Evolutionary conservation across 2,113 vertebrate genomes (phyloP), one percentile per base, ranked within the genome.

Genomic region (Scomber scombrus): DNA sequence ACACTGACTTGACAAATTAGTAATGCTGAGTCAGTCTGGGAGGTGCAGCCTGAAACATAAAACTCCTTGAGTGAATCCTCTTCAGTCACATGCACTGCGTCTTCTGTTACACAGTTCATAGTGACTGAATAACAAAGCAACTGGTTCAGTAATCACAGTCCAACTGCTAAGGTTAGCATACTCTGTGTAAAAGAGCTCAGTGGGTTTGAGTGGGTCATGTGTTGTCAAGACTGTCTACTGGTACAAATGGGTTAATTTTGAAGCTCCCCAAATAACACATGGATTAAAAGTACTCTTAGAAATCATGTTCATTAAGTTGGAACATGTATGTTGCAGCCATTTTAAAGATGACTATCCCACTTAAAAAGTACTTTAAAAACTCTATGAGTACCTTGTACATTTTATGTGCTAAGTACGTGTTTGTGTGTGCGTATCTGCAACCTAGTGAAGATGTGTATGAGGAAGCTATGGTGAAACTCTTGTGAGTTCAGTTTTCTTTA

Each of bases 1-100:
- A 1, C 18, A 51, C 19, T 76, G 61, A 57, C 13, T 56, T 64
- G 12, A 50, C 23, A 62, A n/a, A 65, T 23, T 18, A 61, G 52
- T 61, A 26, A 66, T 85, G 85, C 85, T 87, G 65, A 69, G 46
- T 88, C 78, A 82, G 71, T 45, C 3, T 45, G 12, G 23, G 19
- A 31, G 11, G 43, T 19, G 26, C 7, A 66, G 49, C 46, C 0
- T 81, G 60, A 79, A 63, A 69, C 46, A 19, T 68, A 13, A 81
- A 49, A 50, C 74, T 63, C 34, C 19, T 67, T 26, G 14, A 69
- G 26, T 52, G 46, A 62, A 26, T 54, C n/a, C 29, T 57, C 19
- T n/a, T 45, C 55, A 45, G 50, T 89, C 73, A 82, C 71, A 60
- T 60, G 77, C 18, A 3, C 54, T 58, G 19, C 47, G 62, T 43